A percentile compares a stretch with the other conserved stretches of the same genome.
Conservation (phyloP, 2,888 invertebrate genomes). For the Hyalella azteca region DNA sequence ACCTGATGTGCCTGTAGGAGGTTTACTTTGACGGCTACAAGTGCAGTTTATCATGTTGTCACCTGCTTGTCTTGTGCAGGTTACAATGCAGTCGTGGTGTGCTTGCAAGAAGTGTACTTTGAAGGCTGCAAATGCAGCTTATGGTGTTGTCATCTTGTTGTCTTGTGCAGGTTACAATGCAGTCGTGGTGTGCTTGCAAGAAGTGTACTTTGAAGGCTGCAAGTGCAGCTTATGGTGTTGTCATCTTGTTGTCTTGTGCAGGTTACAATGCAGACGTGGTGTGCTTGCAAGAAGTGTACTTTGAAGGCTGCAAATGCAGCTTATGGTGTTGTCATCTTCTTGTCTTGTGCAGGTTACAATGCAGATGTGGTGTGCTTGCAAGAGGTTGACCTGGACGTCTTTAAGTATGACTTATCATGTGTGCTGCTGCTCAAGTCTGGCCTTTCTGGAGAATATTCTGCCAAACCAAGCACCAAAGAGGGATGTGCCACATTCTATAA, state of each 20-base stretch:
- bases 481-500: conserved; percentile 82
- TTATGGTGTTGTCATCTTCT: too few species aligned
- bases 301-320: conserved; percentile 53
- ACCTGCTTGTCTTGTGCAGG: too few species aligned
- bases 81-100: too few species aligned
- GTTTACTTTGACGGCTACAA: too few species aligned
- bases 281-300: conserved; percentile 92
- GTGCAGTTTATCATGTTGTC: too few species aligned
- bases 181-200: conserved; percentile 90
- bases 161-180: conserved; percentile 91
- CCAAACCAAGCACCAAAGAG: conserved; percentile 78
- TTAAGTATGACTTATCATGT: conserved; percentile 69
- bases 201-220: conserved; percentile 73
- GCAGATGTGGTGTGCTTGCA: conserved; percentile 89
- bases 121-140: too few species aligned
- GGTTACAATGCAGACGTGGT: conserved; percentile 91
- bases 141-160: too few species aligned
- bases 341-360: conserved; percentile 76
- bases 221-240: too few species aligned
- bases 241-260: too few species aligned
- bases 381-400: conserved; percentile 76
- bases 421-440: conserved; percentile 68
- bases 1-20: too few species aligned
- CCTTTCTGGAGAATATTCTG: conserved; percentile 71
- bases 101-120: too few species aligned